Evolutionary conservation across 2,113 vertebrate species (phyloP).

Genomic region (Numenius arquata): DNA sequence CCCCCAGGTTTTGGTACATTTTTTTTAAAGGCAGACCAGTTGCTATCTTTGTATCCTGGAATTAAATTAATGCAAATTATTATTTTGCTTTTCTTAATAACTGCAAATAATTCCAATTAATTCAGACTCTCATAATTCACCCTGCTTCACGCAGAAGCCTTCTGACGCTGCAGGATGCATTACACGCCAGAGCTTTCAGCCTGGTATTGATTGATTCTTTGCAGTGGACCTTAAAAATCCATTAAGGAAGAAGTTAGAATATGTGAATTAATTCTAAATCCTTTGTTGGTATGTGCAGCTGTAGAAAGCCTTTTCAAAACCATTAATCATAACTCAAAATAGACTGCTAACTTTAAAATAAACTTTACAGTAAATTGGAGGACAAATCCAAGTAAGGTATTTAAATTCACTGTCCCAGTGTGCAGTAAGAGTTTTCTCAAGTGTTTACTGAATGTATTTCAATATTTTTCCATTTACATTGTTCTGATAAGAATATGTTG

Average conservation of each 20-base stretch:
- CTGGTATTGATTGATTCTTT: slow-evolving; percentile 65
- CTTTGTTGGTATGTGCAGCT: slow-evolving; percentile 44
- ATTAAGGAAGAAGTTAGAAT: slow-evolving; percentile 62
- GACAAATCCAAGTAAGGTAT: background rate
- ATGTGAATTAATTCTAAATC: slow-evolving; percentile 70
- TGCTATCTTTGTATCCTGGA: background rate
- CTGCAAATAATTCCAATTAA: background rate
- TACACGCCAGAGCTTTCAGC: background rate
- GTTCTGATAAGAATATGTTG: slow-evolving; percentile 39
- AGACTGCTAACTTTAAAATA: slow-evolving; percentile 40
- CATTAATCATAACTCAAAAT: slow-evolving; percentile 67
- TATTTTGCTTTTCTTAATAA: background rate
- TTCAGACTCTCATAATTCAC: background rate
- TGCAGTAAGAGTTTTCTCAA: background rate
- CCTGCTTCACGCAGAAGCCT: background rate
- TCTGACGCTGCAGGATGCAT: background rate
- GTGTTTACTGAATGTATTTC: background rate
- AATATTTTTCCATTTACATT: background rate
- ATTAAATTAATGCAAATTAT: background rate
- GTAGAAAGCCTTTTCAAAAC: slow-evolving; percentile 45
- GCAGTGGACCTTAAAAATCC: slow-evolving; percentile 68
- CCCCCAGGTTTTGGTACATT: background rate
- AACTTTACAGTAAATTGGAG: slow-evolving; percentile 48
- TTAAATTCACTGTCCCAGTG: background rate
- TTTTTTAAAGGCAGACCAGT: background rate